Evolutionary conservation across 2,888 invertebrate genomes (phyloP).

Genomic region (Labia minor): DNA sequence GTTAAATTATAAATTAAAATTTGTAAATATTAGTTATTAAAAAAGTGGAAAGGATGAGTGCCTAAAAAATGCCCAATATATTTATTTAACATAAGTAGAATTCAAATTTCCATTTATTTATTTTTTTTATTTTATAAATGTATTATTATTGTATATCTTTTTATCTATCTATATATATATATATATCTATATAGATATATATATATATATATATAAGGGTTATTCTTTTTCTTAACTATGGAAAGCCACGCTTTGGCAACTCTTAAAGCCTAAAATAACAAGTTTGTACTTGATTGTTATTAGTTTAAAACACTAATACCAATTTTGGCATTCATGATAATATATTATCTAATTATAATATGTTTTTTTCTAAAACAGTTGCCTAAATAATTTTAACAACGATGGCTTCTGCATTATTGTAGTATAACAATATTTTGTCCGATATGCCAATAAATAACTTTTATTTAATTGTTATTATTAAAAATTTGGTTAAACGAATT

Average conservation of each 20-base stretch:
- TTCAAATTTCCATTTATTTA: too few relatives aligned
- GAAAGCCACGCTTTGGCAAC: constrained; percentile 26
- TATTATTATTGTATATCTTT: not conserved
- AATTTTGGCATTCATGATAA: constrained; percentile 2
- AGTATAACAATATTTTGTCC: constrained; percentile 20
- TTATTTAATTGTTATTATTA: not conserved
- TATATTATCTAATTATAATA: constrained; percentile 21
- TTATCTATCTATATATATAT: not conserved
- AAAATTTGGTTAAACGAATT: not conserved
- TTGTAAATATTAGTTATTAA: too few relatives aligned
- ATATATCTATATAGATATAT: not conserved
- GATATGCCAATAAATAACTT: constrained; percentile 21
- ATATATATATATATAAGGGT: not conserved
- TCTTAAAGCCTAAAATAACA: constrained; percentile 25
- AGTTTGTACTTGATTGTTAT: constrained; percentile 27
- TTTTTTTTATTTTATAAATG: too few relatives aligned
- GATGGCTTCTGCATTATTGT: constrained; percentile 22
- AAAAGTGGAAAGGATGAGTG: too few relatives aligned
- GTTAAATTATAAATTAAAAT: too few relatives aligned
- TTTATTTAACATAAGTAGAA: too few relatives aligned
- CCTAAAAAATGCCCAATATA: too few relatives aligned
- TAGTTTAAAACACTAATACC: constrained; percentile 18
- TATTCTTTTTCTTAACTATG: constrained; percentile 16
- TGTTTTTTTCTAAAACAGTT: constrained; percentile 24
- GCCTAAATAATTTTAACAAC: constrained; percentile 24